phyloP scores from a whole-genome alignment of 64 coral and sea anemone genomes.

The Montipora sp. region DNA sequence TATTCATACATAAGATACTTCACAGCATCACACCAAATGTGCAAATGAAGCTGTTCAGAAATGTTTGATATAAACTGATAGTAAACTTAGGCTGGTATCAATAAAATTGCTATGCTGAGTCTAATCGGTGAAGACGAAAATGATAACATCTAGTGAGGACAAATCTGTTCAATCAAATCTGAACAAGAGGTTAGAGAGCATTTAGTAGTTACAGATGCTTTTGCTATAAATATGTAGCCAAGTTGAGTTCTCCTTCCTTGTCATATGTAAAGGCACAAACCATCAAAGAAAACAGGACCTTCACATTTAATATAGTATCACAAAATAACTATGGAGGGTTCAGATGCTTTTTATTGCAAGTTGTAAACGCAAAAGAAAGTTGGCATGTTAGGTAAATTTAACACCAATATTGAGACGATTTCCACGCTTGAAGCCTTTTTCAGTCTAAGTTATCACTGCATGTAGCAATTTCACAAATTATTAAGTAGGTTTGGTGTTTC shows the following conservation, averaged over 20 bases:
- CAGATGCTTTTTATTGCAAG: too few species aligned
- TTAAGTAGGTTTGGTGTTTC: background rate
- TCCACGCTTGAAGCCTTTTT: background rate
- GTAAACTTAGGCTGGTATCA: background rate
- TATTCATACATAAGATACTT: too few species aligned
- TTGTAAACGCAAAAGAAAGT: too few species aligned
- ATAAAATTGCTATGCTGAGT: background rate
- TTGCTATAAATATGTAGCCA: background rate
- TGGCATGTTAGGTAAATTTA: too few species aligned
- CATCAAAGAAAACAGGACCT: background rate
- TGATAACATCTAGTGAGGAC: conserved; percentile 3
- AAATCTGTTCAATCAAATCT: conserved; percentile 32
- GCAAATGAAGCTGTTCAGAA: background rate
- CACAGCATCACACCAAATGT: background rate
- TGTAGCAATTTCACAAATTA: background rate
- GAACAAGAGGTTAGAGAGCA: conserved; percentile 11
- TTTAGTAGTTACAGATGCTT: background rate
- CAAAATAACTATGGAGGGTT: too few species aligned
- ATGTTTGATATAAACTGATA: conserved; percentile 15
- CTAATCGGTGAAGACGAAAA: too few species aligned
- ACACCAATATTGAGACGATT: too few species aligned
- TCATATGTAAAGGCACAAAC: background rate
- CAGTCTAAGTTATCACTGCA: background rate
- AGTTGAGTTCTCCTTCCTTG: background rate
- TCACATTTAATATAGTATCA: too few species aligned